Evolutionary conservation across 2,888 invertebrate genomes (phyloP).

Genomic region (Aleiodes testaceus): DNA sequence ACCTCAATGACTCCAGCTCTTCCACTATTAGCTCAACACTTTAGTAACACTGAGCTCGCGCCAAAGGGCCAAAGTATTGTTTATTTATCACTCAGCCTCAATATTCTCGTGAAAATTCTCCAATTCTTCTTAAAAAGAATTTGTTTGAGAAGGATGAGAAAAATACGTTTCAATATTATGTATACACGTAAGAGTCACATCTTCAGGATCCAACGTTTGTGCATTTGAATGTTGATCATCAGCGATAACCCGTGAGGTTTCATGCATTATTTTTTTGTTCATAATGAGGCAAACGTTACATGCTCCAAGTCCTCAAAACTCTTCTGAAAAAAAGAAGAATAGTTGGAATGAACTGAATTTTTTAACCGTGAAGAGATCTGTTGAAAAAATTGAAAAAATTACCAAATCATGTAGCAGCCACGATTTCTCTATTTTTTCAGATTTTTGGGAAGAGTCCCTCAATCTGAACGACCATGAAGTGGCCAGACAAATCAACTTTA

Average conservation of each 20-base stretch:
- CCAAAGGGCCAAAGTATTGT: conserved; percentile 1
- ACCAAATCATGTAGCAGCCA: too few relatives aligned
- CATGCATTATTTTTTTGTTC: conserved; percentile 20
- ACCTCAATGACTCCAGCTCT: conserved; percentile 4
- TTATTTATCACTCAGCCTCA: conserved; percentile 21
- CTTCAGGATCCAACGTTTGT: not conserved
- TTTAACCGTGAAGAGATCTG: too few relatives aligned
- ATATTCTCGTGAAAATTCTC: conserved; percentile 8
- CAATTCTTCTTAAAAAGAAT: conserved; percentile 16
- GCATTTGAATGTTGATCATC: conserved; percentile 34
- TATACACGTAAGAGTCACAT: not conserved
- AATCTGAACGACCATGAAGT: too few relatives aligned
- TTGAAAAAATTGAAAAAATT: too few relatives aligned
- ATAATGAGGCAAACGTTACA: conserved; percentile 24
- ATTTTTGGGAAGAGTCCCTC: too few relatives aligned
- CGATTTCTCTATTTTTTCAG: too few relatives aligned
- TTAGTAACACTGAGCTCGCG: conserved; percentile 5
- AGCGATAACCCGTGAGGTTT: conserved; percentile 44
- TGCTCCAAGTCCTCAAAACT: not conserved
- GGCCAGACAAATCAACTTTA: too few relatives aligned
- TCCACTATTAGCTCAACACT: conserved; percentile 5
- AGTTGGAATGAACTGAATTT: too few relatives aligned
- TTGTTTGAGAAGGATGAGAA: conserved; percentile 13
- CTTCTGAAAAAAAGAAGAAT: not conserved
- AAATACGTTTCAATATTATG: not conserved